A percentile compares a stretch with the other conserved stretches of the same genome.
Evolutionary conservation across 2,888 invertebrate species (phyloP).

Genomic region (Capitulum mitella): DNA sequence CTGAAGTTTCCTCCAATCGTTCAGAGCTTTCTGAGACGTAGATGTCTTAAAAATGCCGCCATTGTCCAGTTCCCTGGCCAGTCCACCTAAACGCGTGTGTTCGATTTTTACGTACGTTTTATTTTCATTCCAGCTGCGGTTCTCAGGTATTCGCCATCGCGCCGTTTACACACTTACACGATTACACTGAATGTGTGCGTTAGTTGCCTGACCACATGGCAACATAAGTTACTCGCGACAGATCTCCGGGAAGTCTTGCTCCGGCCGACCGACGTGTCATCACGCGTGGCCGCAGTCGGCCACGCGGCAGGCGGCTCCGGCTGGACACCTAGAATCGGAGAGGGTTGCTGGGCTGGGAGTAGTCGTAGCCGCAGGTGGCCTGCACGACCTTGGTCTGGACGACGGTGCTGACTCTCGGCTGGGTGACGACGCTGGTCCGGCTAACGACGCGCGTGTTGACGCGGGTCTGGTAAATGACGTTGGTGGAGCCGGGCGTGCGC

Average conservation of each 20-base stretch:
- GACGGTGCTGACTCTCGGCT: neutral
- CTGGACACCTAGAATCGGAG: neutral
- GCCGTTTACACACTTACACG: neutral
- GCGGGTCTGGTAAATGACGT: neutral
- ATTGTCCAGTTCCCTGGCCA: too few relatives aligned
- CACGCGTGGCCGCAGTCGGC: too few relatives aligned
- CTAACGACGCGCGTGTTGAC: neutral
- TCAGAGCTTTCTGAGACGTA: too few relatives aligned
- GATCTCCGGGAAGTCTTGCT: neutral
- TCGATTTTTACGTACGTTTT: too few relatives aligned
- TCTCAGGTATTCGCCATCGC: too few relatives aligned
- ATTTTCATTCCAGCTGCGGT: too few relatives aligned
- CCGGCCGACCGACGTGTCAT: too few relatives aligned
- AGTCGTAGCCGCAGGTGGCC: neutral
- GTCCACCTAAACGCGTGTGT: too few relatives aligned
- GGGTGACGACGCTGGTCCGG: neutral
- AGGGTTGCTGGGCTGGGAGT: neutral
- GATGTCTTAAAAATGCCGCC: too few relatives aligned
- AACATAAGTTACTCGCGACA: neutral
- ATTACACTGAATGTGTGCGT: neutral
- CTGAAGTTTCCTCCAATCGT: too few relatives aligned
- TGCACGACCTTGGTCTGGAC: neutral
- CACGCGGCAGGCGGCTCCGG: neutral
- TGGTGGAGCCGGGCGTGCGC: neutral
- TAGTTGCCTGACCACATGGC: slow-evolving; percentile 6